These are phyloP conservation scores for Melanotaenia duboulayi DNA, from an alignment of 2,113 vertebrate genomes.

Conservation along the genomic window DNA sequence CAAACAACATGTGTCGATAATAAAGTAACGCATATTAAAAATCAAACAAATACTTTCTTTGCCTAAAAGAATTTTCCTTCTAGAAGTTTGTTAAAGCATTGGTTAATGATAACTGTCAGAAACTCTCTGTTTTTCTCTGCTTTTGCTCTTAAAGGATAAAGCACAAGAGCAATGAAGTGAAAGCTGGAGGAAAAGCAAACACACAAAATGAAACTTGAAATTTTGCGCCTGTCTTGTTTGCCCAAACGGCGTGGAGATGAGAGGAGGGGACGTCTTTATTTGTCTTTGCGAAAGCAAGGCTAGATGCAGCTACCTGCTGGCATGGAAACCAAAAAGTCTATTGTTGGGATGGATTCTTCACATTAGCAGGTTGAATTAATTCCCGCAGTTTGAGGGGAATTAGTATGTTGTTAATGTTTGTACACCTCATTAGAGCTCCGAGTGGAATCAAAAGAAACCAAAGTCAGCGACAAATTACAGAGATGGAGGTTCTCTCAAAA, in stretches of 20 bases:
- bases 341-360: slow-evolving; percentile 52
- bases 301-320: slow-evolving; percentile 54
- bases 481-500: slow-evolving; percentile 35
- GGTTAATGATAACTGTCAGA: slow-evolving; percentile 43
- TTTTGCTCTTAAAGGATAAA: slow-evolving; percentile 19
- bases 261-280: slow-evolving; percentile 30
- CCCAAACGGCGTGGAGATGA: slow-evolving; percentile 3
- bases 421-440: slow-evolving; percentile 61
- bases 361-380: slow-evolving; percentile 67
- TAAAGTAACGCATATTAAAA: not conserved
- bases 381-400: slow-evolving; percentile 62
- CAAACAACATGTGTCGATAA: slow-evolving; percentile 4
- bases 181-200: slow-evolving; percentile 32
- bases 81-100: slow-evolving; percentile 26
- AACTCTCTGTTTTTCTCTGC: slow-evolving; percentile 56
- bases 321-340: slow-evolving; percentile 47
- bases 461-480: slow-evolving; percentile 32
- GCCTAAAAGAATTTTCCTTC: not conserved
- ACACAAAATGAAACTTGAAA: slow-evolving; percentile 12
- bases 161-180: slow-evolving; percentile 14
- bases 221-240: slow-evolving; percentile 18
- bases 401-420: slow-evolving; percentile 58
- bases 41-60: not conserved
- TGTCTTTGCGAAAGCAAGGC: slow-evolving; percentile 15
- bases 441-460: slow-evolving; percentile 43